phyloP scores from a whole-genome alignment of 2,797 vertebrate genomes.

The Pterois miles region DNA sequence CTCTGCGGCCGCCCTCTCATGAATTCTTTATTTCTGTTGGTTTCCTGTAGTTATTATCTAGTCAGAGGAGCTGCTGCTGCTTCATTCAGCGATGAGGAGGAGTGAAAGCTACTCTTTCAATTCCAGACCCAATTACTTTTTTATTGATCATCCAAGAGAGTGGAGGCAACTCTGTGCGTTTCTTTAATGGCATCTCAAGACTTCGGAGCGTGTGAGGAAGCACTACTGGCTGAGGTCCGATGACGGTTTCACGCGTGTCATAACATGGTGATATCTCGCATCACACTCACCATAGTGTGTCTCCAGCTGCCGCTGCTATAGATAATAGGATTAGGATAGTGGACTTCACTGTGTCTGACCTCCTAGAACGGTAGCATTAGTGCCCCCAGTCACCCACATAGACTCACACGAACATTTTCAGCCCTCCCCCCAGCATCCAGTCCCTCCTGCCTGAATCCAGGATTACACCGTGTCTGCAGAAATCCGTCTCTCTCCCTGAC shows the following conservation, averaged over 20 bases:
- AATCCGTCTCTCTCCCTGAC: conserved; percentile 52
- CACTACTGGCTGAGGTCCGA: neutral
- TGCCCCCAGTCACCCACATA: conserved; percentile 22
- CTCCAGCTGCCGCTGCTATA: conserved; percentile 57
- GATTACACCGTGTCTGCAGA: conserved; percentile 61
- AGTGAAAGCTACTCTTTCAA: neutral
- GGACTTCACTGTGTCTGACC: conserved; percentile 57
- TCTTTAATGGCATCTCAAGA: conserved; percentile 48
- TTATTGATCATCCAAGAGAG: conserved; percentile 63
- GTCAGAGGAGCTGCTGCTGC: conserved; percentile 35
- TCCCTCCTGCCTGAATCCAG: conserved; percentile 43
- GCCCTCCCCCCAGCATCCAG: conserved; percentile 17
- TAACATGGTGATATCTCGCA: conserved; percentile 12
- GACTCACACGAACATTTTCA: neutral
- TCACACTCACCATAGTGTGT: conserved; percentile 17
- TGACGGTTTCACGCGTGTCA: conserved; percentile 20
- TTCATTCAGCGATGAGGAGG: conserved; percentile 11
- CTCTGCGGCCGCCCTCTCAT: conserved; percentile 54
- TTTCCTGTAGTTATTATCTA: conserved; percentile 67
- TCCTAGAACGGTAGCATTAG: conserved; percentile 47
- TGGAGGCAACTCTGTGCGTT: conserved; percentile 36
- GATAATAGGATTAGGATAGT: conserved; percentile 72
- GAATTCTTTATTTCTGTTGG: conserved; percentile 70
- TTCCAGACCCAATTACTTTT: conserved; percentile 62
- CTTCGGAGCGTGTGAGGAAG: neutral